Evolutionary conservation across 2,113 vertebrate genomes (phyloP), one percentile per base, ranked within the genome.

Genomic region (Gila orcuttii): DNA sequence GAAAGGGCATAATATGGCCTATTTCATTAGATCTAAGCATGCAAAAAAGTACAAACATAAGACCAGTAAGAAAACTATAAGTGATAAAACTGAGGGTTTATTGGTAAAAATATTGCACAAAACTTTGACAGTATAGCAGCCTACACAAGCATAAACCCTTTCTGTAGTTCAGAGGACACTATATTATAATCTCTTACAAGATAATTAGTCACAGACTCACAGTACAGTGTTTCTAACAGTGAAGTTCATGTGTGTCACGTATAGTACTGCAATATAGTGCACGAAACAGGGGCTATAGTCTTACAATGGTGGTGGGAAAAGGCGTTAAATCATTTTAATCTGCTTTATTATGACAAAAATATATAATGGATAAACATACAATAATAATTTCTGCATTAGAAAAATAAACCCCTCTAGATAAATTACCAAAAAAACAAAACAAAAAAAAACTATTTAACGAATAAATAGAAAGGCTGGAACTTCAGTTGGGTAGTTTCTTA

Each of bases 71-170:
- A 50, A 25, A 47, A 69, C 5, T 19, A 3, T 15, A 55, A 55
- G 17, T 19, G 36, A 45, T 64, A 8, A 57, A 57, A 7, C 19
- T 28, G 13, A 45, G 23, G 15, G 6, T 87, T 59, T 77, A 82
- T 82, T 87, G 12, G 83, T 85, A 64, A 47, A 57, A 79, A 81
- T 84, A 88, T 81, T 84, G 69, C 60, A 88, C 76, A 64, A 64
- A 19, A 59, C 39, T 52, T 31, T 23, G 59, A 59, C 21, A 76
- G n/a, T 15, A 69, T 64, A 74, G 19, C 25, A 28, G n/a, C 33
- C 79, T 74, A 86, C 42, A 86, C 17, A 77, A 82, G 66, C 77
- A 31, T 57, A 13, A 15, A 25, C 25, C 23, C 23, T 80, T 71
- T 69, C 68, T 81, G 66, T 47, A 81, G 66, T 62, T 75, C 45